Base-by-base conservation (phyloP, 2,113 vertebrate species). In the Phoenicopterus ruber region DNA sequence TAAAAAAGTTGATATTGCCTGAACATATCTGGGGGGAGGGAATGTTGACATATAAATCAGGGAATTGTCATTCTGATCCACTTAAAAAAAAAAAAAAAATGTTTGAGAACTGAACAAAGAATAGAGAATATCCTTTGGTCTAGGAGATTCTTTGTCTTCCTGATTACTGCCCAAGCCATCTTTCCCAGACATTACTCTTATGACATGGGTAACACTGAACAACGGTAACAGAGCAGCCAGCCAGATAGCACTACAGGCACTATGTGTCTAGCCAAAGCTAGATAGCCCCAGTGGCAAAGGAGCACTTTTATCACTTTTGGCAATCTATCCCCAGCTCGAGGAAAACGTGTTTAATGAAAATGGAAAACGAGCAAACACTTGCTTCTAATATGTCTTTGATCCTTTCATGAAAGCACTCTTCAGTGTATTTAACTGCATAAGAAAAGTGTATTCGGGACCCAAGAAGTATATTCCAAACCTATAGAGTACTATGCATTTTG, bases 161-260 rank as follows among this genome's bases (percentile, higher is more conserved):
- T n/a, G 32, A 18, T 74, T 66, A 62, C 14, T 46, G 8, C 28
- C 20, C 7, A 31, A 77, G 46, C 7, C 38, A 11, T 25, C 8
- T 62, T 62, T 84, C 63, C 14, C 59, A 84, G 32, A 24, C 6
- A 9, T 34, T 36, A 22, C 11, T 57, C 17, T 71, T 38, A 7
- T 1, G 38, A 3, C 8, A 19, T 0, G 2, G 31, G 10, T 54
- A 62, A 34, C 17, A 2, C 19, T 25, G 10, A 66, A 46, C 22
- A 63, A 18, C 22, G 34, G 36, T 14, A 73, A 26, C 29, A 57
- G 22, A 65, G 38, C 34, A 63, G 31, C 11, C 57, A 32, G 21
- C 9, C 38, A 54, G 44, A 29, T 42, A 58, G 7, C 8, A 28
- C 26, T 38, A 17, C 15, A 59, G n/a, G 11, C 49, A 29, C 20